Evolutionary conservation across 2,113 vertebrate species (phyloP).

Genomic region (Sarotherodon lohbergeri): DNA sequence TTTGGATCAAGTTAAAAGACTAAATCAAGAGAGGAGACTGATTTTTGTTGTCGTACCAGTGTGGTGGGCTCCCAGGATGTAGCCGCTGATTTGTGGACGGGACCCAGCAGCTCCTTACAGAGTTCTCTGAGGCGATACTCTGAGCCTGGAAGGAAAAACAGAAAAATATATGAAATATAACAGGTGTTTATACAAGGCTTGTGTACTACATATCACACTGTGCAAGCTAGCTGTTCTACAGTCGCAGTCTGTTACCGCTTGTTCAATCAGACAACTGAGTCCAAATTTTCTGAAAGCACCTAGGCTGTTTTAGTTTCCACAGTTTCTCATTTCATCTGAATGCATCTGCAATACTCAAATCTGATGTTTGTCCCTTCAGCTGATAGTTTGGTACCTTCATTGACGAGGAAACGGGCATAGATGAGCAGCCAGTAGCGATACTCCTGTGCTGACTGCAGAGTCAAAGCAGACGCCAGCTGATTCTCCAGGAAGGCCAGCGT

Average conservation of each 20-base stretch:
- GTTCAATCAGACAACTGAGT: background rate
- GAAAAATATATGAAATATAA: background rate
- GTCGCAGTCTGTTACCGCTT: background rate
- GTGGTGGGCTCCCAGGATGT: conserved; percentile 90
- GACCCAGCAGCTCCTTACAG: conserved; percentile 94
- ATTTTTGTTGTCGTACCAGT: conserved; percentile 74
- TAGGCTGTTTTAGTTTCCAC: background rate
- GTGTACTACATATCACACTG: background rate
- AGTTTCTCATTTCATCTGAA: background rate
- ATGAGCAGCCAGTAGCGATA: conserved; percentile 97
- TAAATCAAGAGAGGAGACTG: fast-evolving
- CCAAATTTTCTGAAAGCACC: background rate
- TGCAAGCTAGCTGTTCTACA: background rate
- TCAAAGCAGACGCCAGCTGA: conserved; percentile 87
- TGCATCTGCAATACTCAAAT: background rate
- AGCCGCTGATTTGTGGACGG: conserved; percentile 87
- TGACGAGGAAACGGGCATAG: conserved; percentile 94
- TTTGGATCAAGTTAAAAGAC: background rate
- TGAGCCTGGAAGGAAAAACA: conserved; percentile 73
- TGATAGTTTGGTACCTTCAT: conserved; percentile 79
- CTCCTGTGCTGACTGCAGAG: conserved; percentile 86
- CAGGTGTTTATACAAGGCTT: background rate
- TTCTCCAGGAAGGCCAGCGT: conserved; percentile 94
- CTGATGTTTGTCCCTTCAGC: background rate
- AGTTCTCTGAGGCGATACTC: conserved; percentile 91